Conservation (phyloP, 2,797 vertebrate species). For the Zalophus californianus region DNA sequence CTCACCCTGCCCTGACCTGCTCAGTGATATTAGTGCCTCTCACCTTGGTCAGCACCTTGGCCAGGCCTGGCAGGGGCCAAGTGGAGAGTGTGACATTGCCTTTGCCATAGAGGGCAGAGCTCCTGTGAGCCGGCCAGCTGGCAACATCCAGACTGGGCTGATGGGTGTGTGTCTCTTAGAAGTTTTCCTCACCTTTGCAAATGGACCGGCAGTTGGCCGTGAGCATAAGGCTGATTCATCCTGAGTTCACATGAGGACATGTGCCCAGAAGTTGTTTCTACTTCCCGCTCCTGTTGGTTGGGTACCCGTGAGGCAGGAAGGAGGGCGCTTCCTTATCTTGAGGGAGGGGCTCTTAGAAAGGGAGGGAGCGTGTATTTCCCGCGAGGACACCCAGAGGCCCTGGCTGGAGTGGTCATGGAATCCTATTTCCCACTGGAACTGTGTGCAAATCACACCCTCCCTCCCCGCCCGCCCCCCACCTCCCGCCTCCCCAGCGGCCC, state of each 20-base stretch:
- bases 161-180: background rate
- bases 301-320: background rate
- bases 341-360: background rate
- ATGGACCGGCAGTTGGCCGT: background rate
- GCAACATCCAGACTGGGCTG: background rate
- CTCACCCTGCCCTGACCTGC: no score
- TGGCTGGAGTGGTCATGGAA: background rate
- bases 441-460: no score
- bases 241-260: background rate
- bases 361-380: background rate
- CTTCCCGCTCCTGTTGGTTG: background rate
- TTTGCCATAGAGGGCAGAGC: background rate
- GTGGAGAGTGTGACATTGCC: background rate
- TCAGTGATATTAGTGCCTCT: background rate
- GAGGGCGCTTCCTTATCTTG: background rate
- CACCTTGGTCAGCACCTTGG: background rate
- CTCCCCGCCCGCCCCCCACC: background rate
- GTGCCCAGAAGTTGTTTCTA: background rate
- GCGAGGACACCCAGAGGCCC: background rate
- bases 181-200: background rate
- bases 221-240: background rate
- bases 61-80: background rate
- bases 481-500: background rate
- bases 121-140: background rate
- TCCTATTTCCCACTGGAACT: background rate